These are phyloP conservation scores for Epinotia ramella DNA, from an alignment of 2,888 invertebrate species.

Conservation along the genomic window DNA sequence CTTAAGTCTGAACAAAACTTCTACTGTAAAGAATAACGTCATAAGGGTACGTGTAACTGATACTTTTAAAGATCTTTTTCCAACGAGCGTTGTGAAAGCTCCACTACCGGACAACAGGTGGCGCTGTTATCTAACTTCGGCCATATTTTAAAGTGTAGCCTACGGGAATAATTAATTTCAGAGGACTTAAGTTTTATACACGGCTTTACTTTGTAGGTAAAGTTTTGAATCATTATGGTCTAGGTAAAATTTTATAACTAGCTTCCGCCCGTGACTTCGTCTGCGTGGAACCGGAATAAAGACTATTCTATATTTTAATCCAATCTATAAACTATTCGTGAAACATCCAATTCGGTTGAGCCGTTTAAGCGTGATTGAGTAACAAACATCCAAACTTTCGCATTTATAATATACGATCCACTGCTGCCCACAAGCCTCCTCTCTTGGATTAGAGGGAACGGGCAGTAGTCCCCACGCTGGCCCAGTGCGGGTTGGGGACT, in stretches of 20 bases:
- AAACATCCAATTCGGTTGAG: too few species aligned
- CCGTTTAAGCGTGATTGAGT: too few species aligned
- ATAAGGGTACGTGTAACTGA: background rate
- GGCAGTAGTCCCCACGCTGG: too few species aligned
- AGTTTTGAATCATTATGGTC: constrained; percentile 25
- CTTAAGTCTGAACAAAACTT: constrained; percentile 18
- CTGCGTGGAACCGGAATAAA: too few species aligned
- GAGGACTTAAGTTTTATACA: constrained; percentile 35
- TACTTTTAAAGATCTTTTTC: background rate
- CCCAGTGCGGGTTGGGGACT: too few species aligned
- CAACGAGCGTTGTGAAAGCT: constrained; percentile 6
- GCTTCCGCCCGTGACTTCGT: too few species aligned
- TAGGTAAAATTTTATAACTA: background rate
- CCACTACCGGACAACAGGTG: constrained; percentile 41
- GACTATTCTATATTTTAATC: too few species aligned
- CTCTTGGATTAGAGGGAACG: too few species aligned
- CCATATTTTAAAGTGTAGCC: constrained; percentile 40
- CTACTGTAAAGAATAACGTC: background rate
- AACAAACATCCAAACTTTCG: too few species aligned
- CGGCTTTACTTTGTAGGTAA: constrained; percentile 29
- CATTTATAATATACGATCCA: too few species aligned
- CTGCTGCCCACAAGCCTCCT: too few species aligned
- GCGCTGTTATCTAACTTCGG: constrained; percentile 33
- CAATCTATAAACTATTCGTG: too few species aligned
- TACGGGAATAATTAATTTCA: constrained; percentile 39